Evolutionary conservation across 1,140 invertebrate genomes (phyloP), one percentile per base, ranked within the genome.

Genomic region (Saccostrea glomerata): DNA sequence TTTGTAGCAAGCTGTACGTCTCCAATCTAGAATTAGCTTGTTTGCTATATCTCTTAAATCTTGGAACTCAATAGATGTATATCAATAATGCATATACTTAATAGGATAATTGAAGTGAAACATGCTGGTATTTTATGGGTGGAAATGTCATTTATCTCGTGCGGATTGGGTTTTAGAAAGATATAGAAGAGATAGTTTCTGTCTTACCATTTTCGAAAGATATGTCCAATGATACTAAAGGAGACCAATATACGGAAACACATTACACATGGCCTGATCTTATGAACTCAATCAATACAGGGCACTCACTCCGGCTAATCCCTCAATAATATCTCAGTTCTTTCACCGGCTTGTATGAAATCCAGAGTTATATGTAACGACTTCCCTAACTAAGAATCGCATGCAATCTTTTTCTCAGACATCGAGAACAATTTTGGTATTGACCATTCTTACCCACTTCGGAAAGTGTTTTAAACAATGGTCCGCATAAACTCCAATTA

Each of bases 391-490:
- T 20, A 11, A 60, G 58, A 70, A 17, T 60, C 4, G 20, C 20
- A 12, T 73, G n/a, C 23, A 30, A 73, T 23, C 25, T 73, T 25
- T 25, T 25, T 23, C 13, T 12, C 13, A 30, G 23, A 20, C 58
- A 73, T n/a, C 25, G n/a, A 73, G 23, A 23, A 12, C 23, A 23
- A 11, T 23, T 36, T 30, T 73, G 11, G 6, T 73, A 73, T 73
- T 30, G 66, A 73, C 66, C 66, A 25, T 73, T 12, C 23, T 1
- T 23, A 13, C 23, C 23, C 66, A 30, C 23, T 73, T 73, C 23
- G n/a, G 66, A 73, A 60, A 60, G 58, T 23, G 23, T 23, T 30
- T 73, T 73, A 73, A 73, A 73, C 66, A 73, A 73, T 73, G 66
- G 30, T 36, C 30, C 2, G 30, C 30, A 36, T 36, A 2, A n/a